A percentile compares a stretch with the other conserved stretches of the same genome.
Evolutionary conservation across 2,113 vertebrate genomes (phyloP).

Genomic region (Brevimyrus niger): DNA sequence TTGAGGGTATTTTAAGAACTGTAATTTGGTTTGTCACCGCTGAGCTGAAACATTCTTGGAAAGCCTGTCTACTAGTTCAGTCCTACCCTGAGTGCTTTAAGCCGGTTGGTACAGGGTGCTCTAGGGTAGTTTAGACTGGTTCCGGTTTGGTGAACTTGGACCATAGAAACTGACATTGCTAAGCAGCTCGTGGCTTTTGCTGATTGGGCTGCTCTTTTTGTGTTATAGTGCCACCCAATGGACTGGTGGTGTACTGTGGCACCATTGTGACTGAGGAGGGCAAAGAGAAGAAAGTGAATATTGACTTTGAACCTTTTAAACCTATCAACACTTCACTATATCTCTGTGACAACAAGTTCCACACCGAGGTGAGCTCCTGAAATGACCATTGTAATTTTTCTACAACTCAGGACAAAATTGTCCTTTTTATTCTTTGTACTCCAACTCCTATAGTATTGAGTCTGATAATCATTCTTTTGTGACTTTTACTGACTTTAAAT

Average conservation of each 20-base stretch:
- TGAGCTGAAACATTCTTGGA: background rate
- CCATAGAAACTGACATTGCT: background rate
- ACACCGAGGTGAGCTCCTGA: conserved; percentile 79
- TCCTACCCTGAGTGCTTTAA: background rate
- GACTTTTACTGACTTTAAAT: background rate
- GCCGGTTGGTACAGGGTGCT: background rate
- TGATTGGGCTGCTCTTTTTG: conserved; percentile 22
- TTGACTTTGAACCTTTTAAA: conserved; percentile 99
- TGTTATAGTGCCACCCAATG: conserved; percentile 91
- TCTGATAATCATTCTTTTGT: background rate
- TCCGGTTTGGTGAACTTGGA: background rate
- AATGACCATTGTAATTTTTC: background rate
- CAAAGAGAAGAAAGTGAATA: conserved; percentile 99
- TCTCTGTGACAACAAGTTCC: conserved; percentile 99
- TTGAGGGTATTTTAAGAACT: background rate
- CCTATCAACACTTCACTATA: conserved; percentile 99
- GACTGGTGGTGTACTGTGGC: conserved; percentile 98
- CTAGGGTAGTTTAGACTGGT: background rate
- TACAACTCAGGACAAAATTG: background rate
- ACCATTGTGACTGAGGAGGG: conserved; percentile 99
- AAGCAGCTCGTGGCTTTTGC: background rate
- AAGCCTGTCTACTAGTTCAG: background rate
- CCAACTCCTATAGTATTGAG: background rate
- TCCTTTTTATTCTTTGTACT: background rate
- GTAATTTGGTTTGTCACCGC: background rate